phyloP scores from a whole-genome alignment of 2,888 invertebrate species.

The Eugnorisma glareosa region DNA sequence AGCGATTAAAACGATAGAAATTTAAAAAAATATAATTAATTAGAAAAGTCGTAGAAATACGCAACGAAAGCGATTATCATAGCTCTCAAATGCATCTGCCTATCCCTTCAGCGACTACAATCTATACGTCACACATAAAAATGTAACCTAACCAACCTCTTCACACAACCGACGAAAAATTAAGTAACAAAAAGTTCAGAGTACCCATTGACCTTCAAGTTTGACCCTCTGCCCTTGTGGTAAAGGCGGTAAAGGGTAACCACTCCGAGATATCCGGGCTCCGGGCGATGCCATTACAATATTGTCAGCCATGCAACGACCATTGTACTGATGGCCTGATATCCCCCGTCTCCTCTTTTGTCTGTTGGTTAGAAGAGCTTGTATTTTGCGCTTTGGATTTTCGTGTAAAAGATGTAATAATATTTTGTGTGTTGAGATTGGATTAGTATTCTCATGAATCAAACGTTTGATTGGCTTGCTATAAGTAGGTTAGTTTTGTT shows the following conservation, averaged over 20 bases:
- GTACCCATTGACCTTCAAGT: conserved; percentile 56
- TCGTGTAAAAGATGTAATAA: background rate
- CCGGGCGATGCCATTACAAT: conserved; percentile 71
- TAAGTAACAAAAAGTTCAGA: conserved; percentile 58
- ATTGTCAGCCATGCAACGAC: conserved; percentile 71
- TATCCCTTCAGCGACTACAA: background rate
- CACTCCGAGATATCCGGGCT: conserved; percentile 65
- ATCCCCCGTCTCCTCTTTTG: conserved; percentile 46
- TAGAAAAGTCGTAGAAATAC: no score
- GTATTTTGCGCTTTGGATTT: conserved; percentile 17
- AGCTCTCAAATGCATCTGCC: background rate
- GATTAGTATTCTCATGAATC: conserved; percentile 24
- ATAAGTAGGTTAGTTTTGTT: background rate
- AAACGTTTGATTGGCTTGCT: background rate
- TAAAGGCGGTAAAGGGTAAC: conserved; percentile 28
- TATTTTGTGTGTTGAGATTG: conserved; percentile 8
- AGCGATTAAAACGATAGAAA: background rate
- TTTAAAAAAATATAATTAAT: no score
- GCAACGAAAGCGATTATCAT: no score
- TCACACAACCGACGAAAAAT: conserved; percentile 20
- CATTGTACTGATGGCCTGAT: conserved; percentile 59
- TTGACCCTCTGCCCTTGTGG: conserved; percentile 57
- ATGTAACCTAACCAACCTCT: background rate
- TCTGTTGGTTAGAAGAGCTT: conserved; percentile 28
- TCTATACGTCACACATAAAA: background rate